Base-by-base conservation (phyloP, 1,140 invertebrate species). In the Lepidurus couesii region DNA sequence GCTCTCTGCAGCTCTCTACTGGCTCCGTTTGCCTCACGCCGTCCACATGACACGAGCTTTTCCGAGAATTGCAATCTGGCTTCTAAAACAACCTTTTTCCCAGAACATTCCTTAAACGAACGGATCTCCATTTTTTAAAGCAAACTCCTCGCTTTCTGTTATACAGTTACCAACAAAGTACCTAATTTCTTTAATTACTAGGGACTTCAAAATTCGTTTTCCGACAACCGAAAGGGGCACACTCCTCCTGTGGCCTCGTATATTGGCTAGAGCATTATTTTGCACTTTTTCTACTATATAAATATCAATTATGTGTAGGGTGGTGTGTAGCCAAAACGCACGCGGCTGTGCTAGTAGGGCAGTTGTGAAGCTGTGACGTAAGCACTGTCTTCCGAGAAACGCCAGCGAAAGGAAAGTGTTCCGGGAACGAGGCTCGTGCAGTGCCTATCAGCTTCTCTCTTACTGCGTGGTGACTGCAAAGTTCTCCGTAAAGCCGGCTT, bases 21-120 rank as follows among this genome's bases (percentile, higher is more conserved):
- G 53, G 53, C 53, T 65, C 16, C 53, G 16, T 65, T 16, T 2
- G 16, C 21, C 53, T 65, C 53, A 65, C 53, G 21, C 53, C 53
- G 53, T 65, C 21, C 53, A 65, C 53, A 65, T 65, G 53, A 65
- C 53, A n/a, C 21, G 53, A 65, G 53, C 53, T 65, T 65, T 65
- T 65, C 53, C 53, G 21, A 21, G 53, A 65, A 65, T 65, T 65
- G 53, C 53, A 65, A 65, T 65, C 53, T 21, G 8, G 53, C 53
- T 65, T 7, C 53, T 65, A 7, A 16, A 65, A 65, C 53, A 16
- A 16, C 53, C 8, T 65, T 65, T 65, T 65, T 65, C 53, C 21
- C 21, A n/a, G 53, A 16, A 13, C 7, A 7, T 65, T 21, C 53
- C 6, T 65, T 65, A n/a, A 1, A 16, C 45, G 53, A 13, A n/a